phyloP scores from a whole-genome alignment of 1,140 invertebrate genomes.

The Catajapyx aquilonaris region DNA sequence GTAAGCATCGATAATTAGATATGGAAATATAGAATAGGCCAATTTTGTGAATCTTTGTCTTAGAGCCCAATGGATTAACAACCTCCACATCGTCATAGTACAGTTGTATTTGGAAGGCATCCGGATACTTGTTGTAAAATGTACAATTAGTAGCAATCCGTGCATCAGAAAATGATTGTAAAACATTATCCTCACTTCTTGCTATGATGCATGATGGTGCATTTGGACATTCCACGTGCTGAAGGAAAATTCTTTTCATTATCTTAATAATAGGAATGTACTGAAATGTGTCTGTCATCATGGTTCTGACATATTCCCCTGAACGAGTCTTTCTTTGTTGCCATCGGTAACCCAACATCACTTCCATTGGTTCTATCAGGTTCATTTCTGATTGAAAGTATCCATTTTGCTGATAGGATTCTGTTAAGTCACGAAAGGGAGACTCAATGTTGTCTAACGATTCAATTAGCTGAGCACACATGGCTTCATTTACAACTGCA shows the following conservation, averaged over 20 bases:
- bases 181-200: background rate
- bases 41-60: constrained; percentile 4
- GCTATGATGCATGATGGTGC: background rate
- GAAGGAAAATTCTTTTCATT: too few relatives aligned
- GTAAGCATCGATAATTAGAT: background rate
- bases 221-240: background rate
- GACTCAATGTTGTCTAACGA: background rate
- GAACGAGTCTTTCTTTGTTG: background rate
- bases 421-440: background rate
- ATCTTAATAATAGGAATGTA: background rate
- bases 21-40: constrained; percentile 3
- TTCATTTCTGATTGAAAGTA: background rate
- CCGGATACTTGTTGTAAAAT: background rate
- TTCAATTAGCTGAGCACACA: background rate
- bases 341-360: background rate
- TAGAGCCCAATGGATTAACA: background rate
- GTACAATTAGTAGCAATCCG: background rate
- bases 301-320: background rate
- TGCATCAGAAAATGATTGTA: background rate
- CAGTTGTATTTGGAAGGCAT: constrained; percentile 4
- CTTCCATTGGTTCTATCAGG: background rate
- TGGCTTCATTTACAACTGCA: background rate
- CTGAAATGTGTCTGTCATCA: background rate
- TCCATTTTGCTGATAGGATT: background rate
- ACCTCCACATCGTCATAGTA: constrained; percentile 5